These are phyloP conservation scores for Dione vanillae DNA, from an alignment of 2,888 invertebrate genomes.

Conservation along the genomic window DNA sequence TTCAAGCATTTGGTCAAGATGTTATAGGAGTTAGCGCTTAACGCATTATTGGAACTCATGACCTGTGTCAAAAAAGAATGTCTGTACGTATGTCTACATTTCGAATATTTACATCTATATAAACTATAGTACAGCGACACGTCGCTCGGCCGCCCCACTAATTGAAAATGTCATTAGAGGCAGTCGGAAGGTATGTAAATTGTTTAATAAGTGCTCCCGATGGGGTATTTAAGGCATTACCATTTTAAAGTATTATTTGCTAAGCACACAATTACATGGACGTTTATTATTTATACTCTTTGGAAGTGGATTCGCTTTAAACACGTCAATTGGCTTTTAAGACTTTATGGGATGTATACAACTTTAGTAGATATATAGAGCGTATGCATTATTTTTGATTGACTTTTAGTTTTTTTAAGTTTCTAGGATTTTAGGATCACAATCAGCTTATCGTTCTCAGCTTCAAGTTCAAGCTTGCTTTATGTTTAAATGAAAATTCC, in stretches of 20 bases:
- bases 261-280: conserved; percentile 74
- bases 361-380: too few relatives aligned
- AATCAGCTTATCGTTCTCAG: too few relatives aligned
- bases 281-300: conserved; percentile 50
- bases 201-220: conserved; percentile 72
- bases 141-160: conserved; percentile 30
- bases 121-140: neutral
- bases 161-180: conserved; percentile 39
- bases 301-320: conserved; percentile 24
- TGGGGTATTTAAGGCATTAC: conserved; percentile 74
- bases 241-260: conserved; percentile 76
- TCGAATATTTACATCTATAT: neutral
- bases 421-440: too few relatives aligned
- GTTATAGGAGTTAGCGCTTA: too few relatives aligned
- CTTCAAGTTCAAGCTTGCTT: too few relatives aligned
- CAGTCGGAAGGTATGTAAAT: conserved; percentile 71
- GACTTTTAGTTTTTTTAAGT: too few relatives aligned
- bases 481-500: too few relatives aligned
- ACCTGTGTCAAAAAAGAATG: neutral
- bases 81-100: neutral
- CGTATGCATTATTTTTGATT: too few relatives aligned
- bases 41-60: neutral
- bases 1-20: too few relatives aligned
- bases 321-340: conserved; percentile 24
- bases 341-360: neutral